Percentiles rank a stretch among this genome's conserved stretches.
Evolutionary conservation across 2,888 invertebrate genomes (phyloP).

Genomic region (Platycheirus albimanus): DNA sequence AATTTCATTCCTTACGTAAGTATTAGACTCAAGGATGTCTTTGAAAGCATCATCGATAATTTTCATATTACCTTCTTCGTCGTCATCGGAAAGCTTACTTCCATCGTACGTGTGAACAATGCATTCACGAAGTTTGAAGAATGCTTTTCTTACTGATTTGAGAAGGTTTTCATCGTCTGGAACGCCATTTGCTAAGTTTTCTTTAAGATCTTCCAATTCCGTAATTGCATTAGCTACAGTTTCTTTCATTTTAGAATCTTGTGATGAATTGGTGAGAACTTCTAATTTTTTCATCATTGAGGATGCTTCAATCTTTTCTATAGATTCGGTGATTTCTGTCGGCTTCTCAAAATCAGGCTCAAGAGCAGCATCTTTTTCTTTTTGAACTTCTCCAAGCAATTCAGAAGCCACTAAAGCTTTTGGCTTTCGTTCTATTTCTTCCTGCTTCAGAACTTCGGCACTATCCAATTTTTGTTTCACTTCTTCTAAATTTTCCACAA

Average conservation of each 20-base stretch:
- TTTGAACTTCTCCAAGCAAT: too few relatives aligned
- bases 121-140: slow-evolving; percentile 79
- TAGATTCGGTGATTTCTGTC: background rate
- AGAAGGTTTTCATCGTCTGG: slow-evolving; percentile 40
- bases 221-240: slow-evolving; percentile 6
- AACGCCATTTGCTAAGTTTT: slow-evolving; percentile 20
- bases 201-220: slow-evolving; percentile 48
- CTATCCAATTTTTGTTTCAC: too few relatives aligned
- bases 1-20: slow-evolving; percentile 39
- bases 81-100: slow-evolving; percentile 64
- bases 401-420: too few relatives aligned
- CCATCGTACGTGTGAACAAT: slow-evolving; percentile 80
- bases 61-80: slow-evolving; percentile 32
- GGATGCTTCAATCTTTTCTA: background rate
- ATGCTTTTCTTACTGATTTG: slow-evolving; percentile 74
- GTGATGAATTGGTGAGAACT: background rate
- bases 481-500: background rate
- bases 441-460: too few relatives aligned
- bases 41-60: slow-evolving; percentile 75
- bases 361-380: too few relatives aligned
- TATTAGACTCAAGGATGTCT: slow-evolving; percentile 47
- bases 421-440: background rate
- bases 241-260: slow-evolving; percentile 8
- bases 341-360: too few relatives aligned
- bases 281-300: slow-evolving; percentile 35